Base-by-base conservation (phyloP, 2,113 vertebrate genomes). In the Boulengeromyrus knoepffleri region DNA sequence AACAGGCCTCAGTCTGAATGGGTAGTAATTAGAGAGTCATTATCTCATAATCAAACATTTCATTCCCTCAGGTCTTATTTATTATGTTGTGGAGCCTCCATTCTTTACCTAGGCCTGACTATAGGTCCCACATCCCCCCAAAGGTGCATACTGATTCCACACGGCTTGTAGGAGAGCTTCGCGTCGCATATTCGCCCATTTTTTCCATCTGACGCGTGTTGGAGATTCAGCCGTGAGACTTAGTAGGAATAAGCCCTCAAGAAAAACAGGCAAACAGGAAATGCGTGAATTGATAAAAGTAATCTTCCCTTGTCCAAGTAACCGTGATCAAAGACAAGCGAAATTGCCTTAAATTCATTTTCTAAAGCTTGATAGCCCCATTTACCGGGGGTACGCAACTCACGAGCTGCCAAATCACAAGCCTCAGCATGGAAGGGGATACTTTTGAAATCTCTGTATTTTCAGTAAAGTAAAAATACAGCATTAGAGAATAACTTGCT, bases 311-410 rank as follows among this genome's bases (percentile, higher is more conserved):
- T 85, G 45, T 46, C 15, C 45, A 47, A 85, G 83, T 46, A 46
- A 47, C 83, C 45, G 39, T n/a, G 42, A 47, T 85, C 83, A 85
- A 85, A 85, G 83, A 47, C 83, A 85, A 47, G 39, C 47, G 27
- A 85, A 47, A 85, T n/a, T 85, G 83, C 39, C 45, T 47, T 85
- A 85, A 85, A 85, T 47, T 85, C 45, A 85, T 85, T 85, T 85
- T 47, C 83, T 12, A 47, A 85, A 47, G 83, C 42, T 47, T 9
- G 45, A 85, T 85, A 47, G 39, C 39, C 45, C 45, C 45, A 46
- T 45, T 85, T 85, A 15, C 83, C 42, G 17, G 45, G 21, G 42
- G 2, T 66, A 47, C 21, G 42, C 8, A 24, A 5, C 21, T 47
- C 53, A 19, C 3, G 53, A 56, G 83, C 21, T n/a, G 24, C 83